Conservation (phyloP, 2,888 invertebrate species). For the Pterostichus madidus region DNA sequence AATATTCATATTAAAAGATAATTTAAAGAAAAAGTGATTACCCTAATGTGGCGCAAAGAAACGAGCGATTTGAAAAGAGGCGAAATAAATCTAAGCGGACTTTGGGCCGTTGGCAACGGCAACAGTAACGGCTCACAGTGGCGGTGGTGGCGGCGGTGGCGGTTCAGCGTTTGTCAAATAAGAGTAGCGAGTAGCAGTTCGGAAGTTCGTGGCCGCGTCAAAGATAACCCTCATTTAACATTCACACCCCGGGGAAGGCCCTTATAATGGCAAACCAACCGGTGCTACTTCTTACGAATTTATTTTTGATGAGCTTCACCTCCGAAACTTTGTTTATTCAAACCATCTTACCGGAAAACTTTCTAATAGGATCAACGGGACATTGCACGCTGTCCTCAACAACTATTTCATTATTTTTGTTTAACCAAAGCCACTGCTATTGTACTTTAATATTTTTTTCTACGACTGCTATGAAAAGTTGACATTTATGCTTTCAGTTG, state of each 20-base stretch:
- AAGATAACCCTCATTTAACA: slow-evolving; percentile 55
- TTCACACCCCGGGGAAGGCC: slow-evolving; percentile 57
- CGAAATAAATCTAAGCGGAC: slow-evolving; percentile 15
- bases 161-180: slow-evolving; percentile 36
- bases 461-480: too few species aligned
- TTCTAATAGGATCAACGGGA: slow-evolving; percentile 43
- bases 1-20: slow-evolving; percentile 44
- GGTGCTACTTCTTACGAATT: slow-evolving; percentile 56
- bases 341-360: slow-evolving; percentile 45
- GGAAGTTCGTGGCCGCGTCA: slow-evolving; percentile 32
- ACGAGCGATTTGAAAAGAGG: slow-evolving; percentile 20
- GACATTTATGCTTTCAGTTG: too few species aligned
- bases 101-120: too few species aligned
- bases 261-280: slow-evolving; percentile 53
- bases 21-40: slow-evolving; percentile 53
- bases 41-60: slow-evolving; percentile 21
- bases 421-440: neutral
- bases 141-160: neutral
- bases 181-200: slow-evolving; percentile 42
- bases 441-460: too few species aligned
- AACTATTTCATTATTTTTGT: slow-evolving; percentile 40
- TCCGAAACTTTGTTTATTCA: slow-evolving; percentile 61
- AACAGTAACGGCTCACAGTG: too few species aligned
- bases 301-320: slow-evolving; percentile 63
- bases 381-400: slow-evolving; percentile 25